Base-by-base conservation (phyloP, 2,797 vertebrate species). In the Nothura maculosa region DNA sequence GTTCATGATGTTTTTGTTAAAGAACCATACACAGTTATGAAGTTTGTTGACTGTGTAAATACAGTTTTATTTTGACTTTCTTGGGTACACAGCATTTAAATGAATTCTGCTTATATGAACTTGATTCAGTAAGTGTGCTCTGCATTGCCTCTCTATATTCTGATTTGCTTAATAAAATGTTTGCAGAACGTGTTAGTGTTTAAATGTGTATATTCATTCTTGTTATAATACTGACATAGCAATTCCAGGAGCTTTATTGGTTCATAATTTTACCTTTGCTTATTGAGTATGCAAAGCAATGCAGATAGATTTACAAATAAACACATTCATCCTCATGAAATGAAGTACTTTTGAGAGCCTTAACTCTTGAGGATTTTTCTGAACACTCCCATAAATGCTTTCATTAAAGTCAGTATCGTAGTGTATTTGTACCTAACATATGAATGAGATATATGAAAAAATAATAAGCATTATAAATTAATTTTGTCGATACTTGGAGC, bases 221-320 rank as follows among this genome's bases (percentile, higher is more conserved):
- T 78, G 18, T 68, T 83, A n/a, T 38, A 84, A 85, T 83, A 48
- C 72, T 73, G 38, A 72, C 11, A 15, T 19, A 64, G 73, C 3
- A 78, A 52, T 87, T 84, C 83, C 82, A 67, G 52, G 88, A 25
- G 7, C 27, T 70, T 91, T 63, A 82, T 62, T 81, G 25, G 38
- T 52, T 93, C 50, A 55, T 92, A 70, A 80, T 83, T 88, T 85
- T 78, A 54, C 25, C 52, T 86, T 57, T 90, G 64, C n/a, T 36
- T 67, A 64, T 12, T 50, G 48, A 50, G 63, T 54, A n/a, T 72
- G 60, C 48, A 76, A 87, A 85, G 61, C 8, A 4, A 12, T 81
- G 24, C 45, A 80, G 47, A 80, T 70, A 10, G 78, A 89, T 94
- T 94, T 92, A 82, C 43, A 77, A 47, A 60, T 43, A 32, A 64